phyloP scores from a whole-genome alignment of 1,140 invertebrate genomes.

The Trichonephila inaurata region DNA sequence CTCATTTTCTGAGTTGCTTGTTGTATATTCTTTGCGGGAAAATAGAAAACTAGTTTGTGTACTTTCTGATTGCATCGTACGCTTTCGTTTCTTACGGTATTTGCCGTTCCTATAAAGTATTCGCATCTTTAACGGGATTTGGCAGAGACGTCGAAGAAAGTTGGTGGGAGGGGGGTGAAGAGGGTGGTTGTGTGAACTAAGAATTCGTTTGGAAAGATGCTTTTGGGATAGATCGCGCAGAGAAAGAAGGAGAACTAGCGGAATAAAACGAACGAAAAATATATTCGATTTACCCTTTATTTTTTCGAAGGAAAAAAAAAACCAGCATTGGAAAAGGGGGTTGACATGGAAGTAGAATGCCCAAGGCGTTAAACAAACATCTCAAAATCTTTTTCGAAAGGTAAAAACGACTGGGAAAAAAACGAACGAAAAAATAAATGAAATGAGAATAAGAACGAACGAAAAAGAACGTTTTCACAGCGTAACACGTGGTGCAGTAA shows the following conservation, averaged over 20 bases:
- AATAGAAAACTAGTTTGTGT: conserved; percentile 51
- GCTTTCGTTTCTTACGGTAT: conserved; percentile 23
- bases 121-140: conserved; percentile 70
- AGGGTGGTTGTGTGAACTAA: background rate
- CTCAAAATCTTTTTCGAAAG: conserved; percentile 69
- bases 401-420: conserved; percentile 46
- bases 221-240: conserved; percentile 59
- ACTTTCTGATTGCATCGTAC: conserved; percentile 37
- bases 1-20: background rate
- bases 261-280: conserved; percentile 62
- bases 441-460: background rate
- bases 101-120: conserved; percentile 67
- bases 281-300: conserved; percentile 39
- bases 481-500: conserved; percentile 70
- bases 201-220: conserved; percentile 50
- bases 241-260: background rate
- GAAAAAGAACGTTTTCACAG: conserved; percentile 51
- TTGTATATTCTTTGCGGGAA: conserved; percentile 20
- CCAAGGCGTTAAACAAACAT: conserved; percentile 72
- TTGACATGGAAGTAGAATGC: conserved; percentile 55
- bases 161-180: too few species aligned
- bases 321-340: background rate
- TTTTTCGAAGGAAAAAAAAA: background rate
- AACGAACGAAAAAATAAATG: conserved; percentile 16
- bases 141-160: background rate